These are phyloP conservation scores for Zygogramma bicolorata DNA, from an alignment of 2,888 invertebrate species.

Conservation along the genomic window DNA sequence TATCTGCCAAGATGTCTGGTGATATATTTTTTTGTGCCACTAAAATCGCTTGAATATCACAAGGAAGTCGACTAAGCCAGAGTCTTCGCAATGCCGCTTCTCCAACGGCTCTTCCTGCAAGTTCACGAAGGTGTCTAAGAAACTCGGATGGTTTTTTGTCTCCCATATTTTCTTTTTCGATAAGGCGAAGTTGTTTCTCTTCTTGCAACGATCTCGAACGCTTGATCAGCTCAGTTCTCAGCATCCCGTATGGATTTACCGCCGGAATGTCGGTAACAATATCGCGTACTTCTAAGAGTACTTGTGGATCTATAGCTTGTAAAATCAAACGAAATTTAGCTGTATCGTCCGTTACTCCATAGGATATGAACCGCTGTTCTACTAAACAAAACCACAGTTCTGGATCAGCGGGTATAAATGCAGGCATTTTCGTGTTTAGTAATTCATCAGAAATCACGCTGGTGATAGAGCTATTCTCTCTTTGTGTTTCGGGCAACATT, in stretches of 20 bases:
- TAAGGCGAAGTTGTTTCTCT: background rate
- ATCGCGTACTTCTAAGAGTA: no score
- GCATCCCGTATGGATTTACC: background rate
- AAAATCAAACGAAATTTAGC: background rate
- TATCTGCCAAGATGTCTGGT: background rate
- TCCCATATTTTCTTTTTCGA: background rate
- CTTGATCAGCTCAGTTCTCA: background rate
- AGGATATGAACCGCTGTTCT: background rate
- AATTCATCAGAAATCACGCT: no score
- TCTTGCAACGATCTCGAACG: background rate
- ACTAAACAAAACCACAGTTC: background rate
- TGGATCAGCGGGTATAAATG: no score
- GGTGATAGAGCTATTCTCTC: no score
- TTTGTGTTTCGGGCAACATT: no score
- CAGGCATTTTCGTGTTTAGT: no score
- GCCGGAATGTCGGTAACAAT: background rate
- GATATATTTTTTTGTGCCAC: background rate
- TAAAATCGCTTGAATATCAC: background rate
- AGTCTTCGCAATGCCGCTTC: background rate
- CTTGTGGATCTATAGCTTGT: background rate
- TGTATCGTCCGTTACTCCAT: background rate
- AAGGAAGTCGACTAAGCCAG: background rate
- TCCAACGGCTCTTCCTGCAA: background rate
- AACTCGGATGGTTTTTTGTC: background rate
- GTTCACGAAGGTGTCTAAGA: background rate